Conservation (phyloP, 2,888 invertebrate genomes). For the Pseudanteris insignis region DNA sequence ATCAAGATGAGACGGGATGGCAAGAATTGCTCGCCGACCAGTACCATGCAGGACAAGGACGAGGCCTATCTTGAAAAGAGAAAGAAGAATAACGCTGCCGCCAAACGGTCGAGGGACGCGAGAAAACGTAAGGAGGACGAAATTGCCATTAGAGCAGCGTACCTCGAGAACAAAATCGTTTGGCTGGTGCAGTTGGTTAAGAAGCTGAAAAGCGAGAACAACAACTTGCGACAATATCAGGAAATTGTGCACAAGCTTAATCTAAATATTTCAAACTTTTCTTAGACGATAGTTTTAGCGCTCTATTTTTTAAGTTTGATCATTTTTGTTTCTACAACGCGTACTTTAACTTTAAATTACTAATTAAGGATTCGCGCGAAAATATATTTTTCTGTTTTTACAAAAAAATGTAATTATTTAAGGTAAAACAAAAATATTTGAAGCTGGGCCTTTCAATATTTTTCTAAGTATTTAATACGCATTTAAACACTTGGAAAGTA, state of each 20-base stretch:
- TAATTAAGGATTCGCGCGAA: too few species aligned
- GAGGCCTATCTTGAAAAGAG: slow-evolving; percentile 88
- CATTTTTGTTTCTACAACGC: too few species aligned
- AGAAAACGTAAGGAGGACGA: slow-evolving; percentile 91
- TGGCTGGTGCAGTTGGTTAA: slow-evolving; percentile 75
- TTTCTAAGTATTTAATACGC: too few species aligned
- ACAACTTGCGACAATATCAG: slow-evolving; percentile 4
- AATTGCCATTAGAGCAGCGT: slow-evolving; percentile 87
- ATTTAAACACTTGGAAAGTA: too few species aligned
- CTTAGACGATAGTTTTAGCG: not conserved
- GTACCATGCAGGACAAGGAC: slow-evolving; percentile 70
- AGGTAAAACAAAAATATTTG: too few species aligned
- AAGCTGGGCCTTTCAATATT: too few species aligned
- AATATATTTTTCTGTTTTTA: too few species aligned
- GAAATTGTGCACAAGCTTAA: slow-evolving; percentile 7
- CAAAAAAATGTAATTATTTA: too few species aligned
- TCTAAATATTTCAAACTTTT: slow-evolving; percentile 2
- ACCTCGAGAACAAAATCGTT: slow-evolving; percentile 87
- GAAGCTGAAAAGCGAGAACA: slow-evolving; percentile 19
- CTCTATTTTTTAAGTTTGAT: too few species aligned
- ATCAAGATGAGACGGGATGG: slow-evolving; percentile 74
- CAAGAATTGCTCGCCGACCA: slow-evolving; percentile 50
- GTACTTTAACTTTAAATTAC: too few species aligned
- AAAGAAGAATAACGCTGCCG: slow-evolving; percentile 93
- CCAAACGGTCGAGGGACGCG: slow-evolving; percentile 91